Conservation (phyloP, 2,888 invertebrate species). For the Darwinula stevensoni region DNA sequence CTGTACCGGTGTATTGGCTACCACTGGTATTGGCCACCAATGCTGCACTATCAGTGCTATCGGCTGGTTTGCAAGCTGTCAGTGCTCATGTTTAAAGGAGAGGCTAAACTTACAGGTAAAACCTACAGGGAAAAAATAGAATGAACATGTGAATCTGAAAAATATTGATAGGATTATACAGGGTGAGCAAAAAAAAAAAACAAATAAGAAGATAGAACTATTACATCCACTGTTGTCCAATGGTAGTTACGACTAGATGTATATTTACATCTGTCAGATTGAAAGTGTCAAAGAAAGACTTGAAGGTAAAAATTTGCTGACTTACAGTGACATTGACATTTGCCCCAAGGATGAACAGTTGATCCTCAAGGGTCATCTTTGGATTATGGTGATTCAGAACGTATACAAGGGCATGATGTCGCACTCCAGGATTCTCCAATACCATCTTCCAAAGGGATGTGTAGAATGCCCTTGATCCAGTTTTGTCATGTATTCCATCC, state of each 20-base stretch:
- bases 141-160: not conserved
- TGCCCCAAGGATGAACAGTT: slow-evolving; percentile 48
- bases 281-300: no score
- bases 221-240: not conserved
- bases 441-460: slow-evolving; percentile 66
- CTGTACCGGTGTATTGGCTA: no score
- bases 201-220: not conserved
- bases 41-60: no score
- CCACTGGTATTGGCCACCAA: no score
- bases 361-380: slow-evolving; percentile 44
- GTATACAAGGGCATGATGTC: slow-evolving; percentile 50
- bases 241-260: not conserved
- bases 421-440: slow-evolving; percentile 41
- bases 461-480: slow-evolving; percentile 47
- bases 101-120: no score
- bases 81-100: no score
- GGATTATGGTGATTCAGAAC: slow-evolving; percentile 48
- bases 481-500: slow-evolving; percentile 39
- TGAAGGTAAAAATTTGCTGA: no score
- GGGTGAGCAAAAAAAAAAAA: not conserved
- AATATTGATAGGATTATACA: not conserved
- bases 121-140: no score
- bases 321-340: slow-evolving; percentile 49
- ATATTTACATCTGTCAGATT: not conserved
- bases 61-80: no score